Evolutionary conservation across 1,140 invertebrate genomes (phyloP), one percentile per base, ranked within the genome.

Genomic region (Battus philenor): DNA sequence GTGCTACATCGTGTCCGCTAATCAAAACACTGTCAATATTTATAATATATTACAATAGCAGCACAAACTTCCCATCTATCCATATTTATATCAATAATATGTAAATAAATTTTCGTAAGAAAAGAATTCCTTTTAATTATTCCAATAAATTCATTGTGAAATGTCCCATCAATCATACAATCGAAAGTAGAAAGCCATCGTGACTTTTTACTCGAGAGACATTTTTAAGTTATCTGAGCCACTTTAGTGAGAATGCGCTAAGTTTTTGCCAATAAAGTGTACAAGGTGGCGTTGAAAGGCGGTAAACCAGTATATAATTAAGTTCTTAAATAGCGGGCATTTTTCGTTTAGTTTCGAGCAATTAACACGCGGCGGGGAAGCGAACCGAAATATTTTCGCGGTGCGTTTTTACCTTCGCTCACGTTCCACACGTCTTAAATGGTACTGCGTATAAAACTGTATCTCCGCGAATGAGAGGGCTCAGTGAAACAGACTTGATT

Each of bases 311-410:
- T 36, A 57, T 61, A 56, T 67, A 64, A 70, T 70, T 70, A 70
- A 70, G 67, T 61, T 63, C 61, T 70, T 70, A 67, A 70, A 67
- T 47, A 54, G 54, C 44, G 29, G 36, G 52, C 47, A 50, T 58
- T 57, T 59, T 70, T 67, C 50, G 38, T 67, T 58, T 58, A 64
- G 59, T 53, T 58, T 51, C 39, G 51, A 58, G 38, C 38, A 41
- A 41, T 41, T 29, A 41, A 41, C 24, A 39, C 22, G 38, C 13
- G 13, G 38, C 44, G 39, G 56, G 54, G 54, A 32, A 53, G 54
- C 65, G 64, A 62, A 30, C 54, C 56, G 39, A 58, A 67, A 70
- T 69, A 63, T 61, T 53, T 68, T 32, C 33, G 47, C 55, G 58
- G 61, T 62, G 65, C 65, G 59, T 69, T 66, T 59, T 55, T 53